These are phyloP conservation scores for Drosophila novamexicana DNA, from an alignment of 1,140 invertebrate species.

Conservation along the genomic window DNA sequence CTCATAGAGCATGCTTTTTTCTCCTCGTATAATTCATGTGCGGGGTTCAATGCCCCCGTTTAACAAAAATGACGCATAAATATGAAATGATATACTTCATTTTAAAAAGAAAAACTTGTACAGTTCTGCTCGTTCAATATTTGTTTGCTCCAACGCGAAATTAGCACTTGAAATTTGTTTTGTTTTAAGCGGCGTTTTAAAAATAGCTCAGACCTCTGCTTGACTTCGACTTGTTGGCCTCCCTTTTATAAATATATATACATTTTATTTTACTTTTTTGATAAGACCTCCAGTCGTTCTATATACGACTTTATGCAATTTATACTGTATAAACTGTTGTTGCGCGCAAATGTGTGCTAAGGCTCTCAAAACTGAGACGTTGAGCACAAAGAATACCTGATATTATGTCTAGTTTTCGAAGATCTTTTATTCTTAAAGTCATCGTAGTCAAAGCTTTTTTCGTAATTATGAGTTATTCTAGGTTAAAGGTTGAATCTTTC, in stretches of 20 bases:
- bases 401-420: too few species aligned
- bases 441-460: too few species aligned
- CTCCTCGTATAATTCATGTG: not conserved
- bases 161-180: slow-evolving; percentile 19
- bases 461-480: too few species aligned
- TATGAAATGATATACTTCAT: slow-evolving; percentile 26
- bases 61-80: slow-evolving; percentile 31
- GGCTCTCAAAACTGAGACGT: not conserved
- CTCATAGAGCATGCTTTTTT: slow-evolving; percentile 50
- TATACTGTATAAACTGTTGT: not conserved
- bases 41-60: slow-evolving; percentile 43
- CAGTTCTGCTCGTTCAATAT: slow-evolving; percentile 50
- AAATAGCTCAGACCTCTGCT: slow-evolving; percentile 68
- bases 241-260: not conserved
- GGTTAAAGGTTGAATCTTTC: too few species aligned
- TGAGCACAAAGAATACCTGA: too few species aligned
- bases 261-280: slow-evolving; percentile 17
- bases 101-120: slow-evolving; percentile 43
- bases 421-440: too few species aligned
- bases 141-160: slow-evolving; percentile 48
- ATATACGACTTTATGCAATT: slow-evolving; percentile 6
- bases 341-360: not conserved
- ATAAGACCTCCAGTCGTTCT: slow-evolving; percentile 43
- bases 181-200: slow-evolving; percentile 43
- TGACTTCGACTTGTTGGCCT: slow-evolving; percentile 54